Evolutionary conservation across 2,113 vertebrate species (phyloP).

Genomic region (Seriola rivoliana): DNA sequence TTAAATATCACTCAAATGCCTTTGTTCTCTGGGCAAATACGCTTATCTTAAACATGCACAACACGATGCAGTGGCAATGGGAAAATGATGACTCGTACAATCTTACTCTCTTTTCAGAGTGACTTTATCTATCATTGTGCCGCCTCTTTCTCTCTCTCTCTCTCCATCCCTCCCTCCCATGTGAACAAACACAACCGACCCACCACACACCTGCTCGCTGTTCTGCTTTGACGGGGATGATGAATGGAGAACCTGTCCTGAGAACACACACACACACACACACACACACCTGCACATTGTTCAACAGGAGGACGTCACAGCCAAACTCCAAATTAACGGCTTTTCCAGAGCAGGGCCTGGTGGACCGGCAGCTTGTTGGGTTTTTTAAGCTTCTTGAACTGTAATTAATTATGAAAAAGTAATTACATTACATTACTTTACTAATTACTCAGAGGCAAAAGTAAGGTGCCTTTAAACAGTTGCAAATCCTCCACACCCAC

Average conservation of each 20-base stretch:
- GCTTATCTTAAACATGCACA: slow-evolving; percentile 61
- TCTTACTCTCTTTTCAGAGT: slow-evolving; percentile 53
- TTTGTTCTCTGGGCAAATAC: slow-evolving; percentile 70
- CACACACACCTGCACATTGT: slow-evolving; percentile 29
- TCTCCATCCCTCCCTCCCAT: slow-evolving; percentile 35
- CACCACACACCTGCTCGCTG: slow-evolving; percentile 62
- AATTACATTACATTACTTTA: neutral
- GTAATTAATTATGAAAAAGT: neutral
- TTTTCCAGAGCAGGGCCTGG: slow-evolving; percentile 21
- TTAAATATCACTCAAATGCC: slow-evolving; percentile 46
- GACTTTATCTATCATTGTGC: slow-evolving; percentile 52
- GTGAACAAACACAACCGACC: slow-evolving; percentile 64
- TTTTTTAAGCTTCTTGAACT: neutral
- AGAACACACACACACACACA: slow-evolving; percentile 28
- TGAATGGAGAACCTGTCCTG: slow-evolving; percentile 53
- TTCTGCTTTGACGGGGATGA: slow-evolving; percentile 38
- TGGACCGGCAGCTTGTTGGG: neutral
- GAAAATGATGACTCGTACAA: slow-evolving; percentile 49
- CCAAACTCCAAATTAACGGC: slow-evolving; percentile 12
- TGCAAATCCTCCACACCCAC: neutral
- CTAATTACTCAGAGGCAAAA: neutral
- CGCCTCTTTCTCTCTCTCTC: slow-evolving; percentile 1
- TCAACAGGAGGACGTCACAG: slow-evolving; percentile 7
- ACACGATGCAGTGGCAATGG: slow-evolving; percentile 4
- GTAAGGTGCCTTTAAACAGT: neutral